Conservation (phyloP, 92 coral and sea anemone genomes). For the Montipora capitata region DNA sequence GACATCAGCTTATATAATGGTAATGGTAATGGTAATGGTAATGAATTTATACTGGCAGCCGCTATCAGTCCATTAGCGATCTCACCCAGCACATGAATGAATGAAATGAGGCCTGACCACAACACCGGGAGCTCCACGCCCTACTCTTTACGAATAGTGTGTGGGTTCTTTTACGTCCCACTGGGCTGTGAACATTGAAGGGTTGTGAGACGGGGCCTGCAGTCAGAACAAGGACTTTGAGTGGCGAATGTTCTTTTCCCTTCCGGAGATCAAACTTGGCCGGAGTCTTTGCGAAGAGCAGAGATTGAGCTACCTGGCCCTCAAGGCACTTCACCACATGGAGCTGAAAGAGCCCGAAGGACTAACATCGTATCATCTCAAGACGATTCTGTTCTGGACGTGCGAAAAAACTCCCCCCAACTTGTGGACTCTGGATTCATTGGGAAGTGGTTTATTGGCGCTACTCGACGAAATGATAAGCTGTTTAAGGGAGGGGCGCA, state of each 20-base stretch:
- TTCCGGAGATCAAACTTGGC: conserved; percentile 14
- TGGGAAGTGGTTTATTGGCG: conserved; percentile 24
- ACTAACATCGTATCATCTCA: conserved; percentile 32
- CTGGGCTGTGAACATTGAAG: too few relatives aligned
- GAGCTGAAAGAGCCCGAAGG: conserved; percentile 36
- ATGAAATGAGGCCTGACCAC: too few relatives aligned
- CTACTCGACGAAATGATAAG: conserved; percentile 32
- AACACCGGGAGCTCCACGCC: too few relatives aligned
- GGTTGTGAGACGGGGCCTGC: too few relatives aligned
- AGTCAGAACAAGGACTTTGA: conserved; percentile 24
- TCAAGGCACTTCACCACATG: conserved; percentile 8
- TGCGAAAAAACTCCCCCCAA: conserved; percentile 37
- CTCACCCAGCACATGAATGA: too few relatives aligned
- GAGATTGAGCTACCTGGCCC: conserved; percentile 32
- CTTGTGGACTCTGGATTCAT: conserved; percentile 38
- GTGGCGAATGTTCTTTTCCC: conserved; percentile 27
- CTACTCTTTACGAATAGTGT: too few relatives aligned
- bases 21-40: too few relatives aligned
- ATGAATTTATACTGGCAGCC: too few relatives aligned
- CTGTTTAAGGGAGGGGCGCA: conserved; percentile 30
- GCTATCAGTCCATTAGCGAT: too few relatives aligned
- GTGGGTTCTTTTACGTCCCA: too few relatives aligned
- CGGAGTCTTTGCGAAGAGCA: conserved; percentile 35
- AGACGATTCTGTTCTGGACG: conserved; percentile 62
- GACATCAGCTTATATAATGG: too few relatives aligned